phyloP scores from a whole-genome alignment of 2,888 invertebrate species.

The Empis stercorea region DNA sequence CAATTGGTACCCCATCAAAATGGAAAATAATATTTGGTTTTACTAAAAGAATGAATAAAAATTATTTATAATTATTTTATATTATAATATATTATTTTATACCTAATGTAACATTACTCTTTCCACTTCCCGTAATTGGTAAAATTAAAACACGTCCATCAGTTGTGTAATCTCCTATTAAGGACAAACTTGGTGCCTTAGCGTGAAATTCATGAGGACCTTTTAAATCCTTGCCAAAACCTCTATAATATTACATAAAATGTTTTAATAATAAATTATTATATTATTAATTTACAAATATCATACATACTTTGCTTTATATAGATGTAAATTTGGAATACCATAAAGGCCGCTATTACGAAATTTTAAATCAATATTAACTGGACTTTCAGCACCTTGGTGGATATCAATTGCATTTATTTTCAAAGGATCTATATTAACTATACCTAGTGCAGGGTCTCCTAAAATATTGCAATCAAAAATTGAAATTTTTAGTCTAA shows the following conservation, averaged over 20 bases:
- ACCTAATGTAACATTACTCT: conserved; percentile 9
- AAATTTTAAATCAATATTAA: background rate
- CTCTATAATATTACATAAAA: background rate
- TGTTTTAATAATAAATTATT: no score
- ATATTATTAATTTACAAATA: no score
- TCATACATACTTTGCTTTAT: background rate
- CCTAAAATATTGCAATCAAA: conserved; percentile 11
- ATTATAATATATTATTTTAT: background rate
- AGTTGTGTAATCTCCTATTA: conserved; percentile 1
- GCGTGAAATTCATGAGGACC: background rate
- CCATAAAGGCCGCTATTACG: background rate
- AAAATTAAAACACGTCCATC: conserved; percentile 9
- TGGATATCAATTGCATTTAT: background rate
- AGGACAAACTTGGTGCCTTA: background rate
- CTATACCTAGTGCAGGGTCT: conserved; percentile 20
- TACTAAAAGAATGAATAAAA: background rate
- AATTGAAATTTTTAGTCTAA: no score
- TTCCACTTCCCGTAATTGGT: conserved; percentile 11
- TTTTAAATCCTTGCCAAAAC: background rate
- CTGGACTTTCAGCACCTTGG: background rate
- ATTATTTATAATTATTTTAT: background rate
- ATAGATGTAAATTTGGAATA: background rate
- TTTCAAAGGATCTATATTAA: conserved; percentile 17
- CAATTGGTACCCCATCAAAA: background rate
- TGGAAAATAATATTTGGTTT: background rate